Evolutionary conservation across 2,797 vertebrate species (phyloP).

Genomic region (Manis javanica): DNA sequence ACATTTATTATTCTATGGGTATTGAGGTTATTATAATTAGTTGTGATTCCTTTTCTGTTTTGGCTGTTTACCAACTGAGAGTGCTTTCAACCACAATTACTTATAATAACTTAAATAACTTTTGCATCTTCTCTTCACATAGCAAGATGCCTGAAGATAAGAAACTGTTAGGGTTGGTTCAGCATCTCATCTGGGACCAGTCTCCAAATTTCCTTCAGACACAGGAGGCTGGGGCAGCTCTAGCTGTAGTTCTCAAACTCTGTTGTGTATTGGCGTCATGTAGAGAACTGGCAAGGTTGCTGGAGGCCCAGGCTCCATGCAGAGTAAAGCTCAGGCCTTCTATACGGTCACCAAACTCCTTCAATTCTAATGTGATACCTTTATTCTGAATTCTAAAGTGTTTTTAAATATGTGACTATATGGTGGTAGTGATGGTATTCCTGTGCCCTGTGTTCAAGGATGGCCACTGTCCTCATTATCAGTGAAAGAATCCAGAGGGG

Average conservation of each 20-base stretch:
- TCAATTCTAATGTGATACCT: not conserved
- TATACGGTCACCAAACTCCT: not conserved
- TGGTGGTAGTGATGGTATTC: not conserved
- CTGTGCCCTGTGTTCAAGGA: not conserved
- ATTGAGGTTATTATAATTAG: constrained; percentile 19
- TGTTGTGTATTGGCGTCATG: not conserved
- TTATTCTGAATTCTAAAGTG: not conserved
- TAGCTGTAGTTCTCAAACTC: not conserved
- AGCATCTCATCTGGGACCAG: not conserved
- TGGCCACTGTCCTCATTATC: not conserved
- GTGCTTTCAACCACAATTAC: constrained; percentile 39
- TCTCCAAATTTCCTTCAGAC: not conserved
- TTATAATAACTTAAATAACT: not conserved
- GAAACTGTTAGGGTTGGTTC: not conserved
- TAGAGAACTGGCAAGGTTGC: not conserved
- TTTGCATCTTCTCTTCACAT: constrained; percentile 27
- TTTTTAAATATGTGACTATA: not conserved
- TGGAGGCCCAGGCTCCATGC: not conserved
- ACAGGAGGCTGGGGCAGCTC: not conserved
- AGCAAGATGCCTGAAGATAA: constrained; percentile 26
- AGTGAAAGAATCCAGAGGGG: not conserved
- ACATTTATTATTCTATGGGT: constrained; percentile 51
- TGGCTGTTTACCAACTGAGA: constrained; percentile 8
- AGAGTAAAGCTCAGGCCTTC: not conserved
- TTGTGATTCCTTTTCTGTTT: constrained; percentile 52